Evolutionary conservation across 1,140 invertebrate species (phyloP), one percentile per base, ranked within the genome.

Genomic region (Branchinecta lynchi): DNA sequence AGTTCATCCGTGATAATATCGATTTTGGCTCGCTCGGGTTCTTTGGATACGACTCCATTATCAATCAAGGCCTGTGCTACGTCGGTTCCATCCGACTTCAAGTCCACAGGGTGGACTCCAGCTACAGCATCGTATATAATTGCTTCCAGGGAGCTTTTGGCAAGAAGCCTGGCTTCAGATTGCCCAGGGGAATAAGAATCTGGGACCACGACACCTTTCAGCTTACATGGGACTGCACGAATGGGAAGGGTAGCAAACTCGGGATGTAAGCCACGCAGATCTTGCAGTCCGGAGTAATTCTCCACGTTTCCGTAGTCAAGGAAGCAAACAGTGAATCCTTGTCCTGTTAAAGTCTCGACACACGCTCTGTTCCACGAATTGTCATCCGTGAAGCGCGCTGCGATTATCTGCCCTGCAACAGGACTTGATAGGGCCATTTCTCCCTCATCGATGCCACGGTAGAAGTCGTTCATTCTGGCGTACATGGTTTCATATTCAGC

Each of bases 341-440:
- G 43, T 20, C 20, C 44, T 45, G 43, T 12, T 15, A 9, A 10
- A 8, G 82, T 82, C 43, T 68, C 21, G 17, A 88, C 80, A 75
- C 85, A 81, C 0, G 84, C 85, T 67, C 87, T 79, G 72, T 88
- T 88, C 81, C 84, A 89, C 9, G 81, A 77, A 21, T 80, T 78
- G 72, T 87, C 86, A 21, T 86, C 84, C 0, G 81, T 78, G 75
- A 84, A 87, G 71, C 84, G 81, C n/a, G 85, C 86, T 21, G 84
- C 17, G 17, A 17, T 45, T 7, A 68, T 44, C 8, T 86, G 83
- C 3, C n/a, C 46, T 8, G 21, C 7, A 7, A 45, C 68, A 17
- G 32, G 32, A 68, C 3, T 60, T 12, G 12, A 12, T 20, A 15
- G 51, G 1, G 12, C 17, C 51, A 60, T 60, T 60, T 60, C 51